Evolutionary conservation across 1,140 invertebrate species (phyloP).

Genomic region (Hylaeus volcanicus): DNA sequence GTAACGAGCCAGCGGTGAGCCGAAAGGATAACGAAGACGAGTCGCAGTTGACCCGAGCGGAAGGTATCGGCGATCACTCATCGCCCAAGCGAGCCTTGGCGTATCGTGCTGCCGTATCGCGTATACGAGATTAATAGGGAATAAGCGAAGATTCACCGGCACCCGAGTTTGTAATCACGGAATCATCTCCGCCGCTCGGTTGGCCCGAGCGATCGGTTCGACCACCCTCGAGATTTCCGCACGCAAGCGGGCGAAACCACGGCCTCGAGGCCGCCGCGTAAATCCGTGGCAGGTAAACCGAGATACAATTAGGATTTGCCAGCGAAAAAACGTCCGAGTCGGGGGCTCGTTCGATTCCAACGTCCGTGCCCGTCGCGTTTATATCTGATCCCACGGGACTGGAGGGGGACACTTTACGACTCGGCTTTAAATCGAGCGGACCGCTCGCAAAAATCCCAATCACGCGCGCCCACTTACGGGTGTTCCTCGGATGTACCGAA

Average conservation of each 20-base stretch:
- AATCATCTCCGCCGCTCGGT: conserved; percentile 39
- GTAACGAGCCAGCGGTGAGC: not conserved
- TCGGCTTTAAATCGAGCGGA: conserved; percentile 24
- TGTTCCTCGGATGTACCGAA: not conserved
- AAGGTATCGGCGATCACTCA: conserved; percentile 36
- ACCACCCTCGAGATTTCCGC: conserved; percentile 63
- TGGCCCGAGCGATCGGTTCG: conserved; percentile 30
- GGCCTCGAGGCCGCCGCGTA: conserved; percentile 39
- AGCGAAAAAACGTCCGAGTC: conserved; percentile 18
- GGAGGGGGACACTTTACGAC: conserved; percentile 33
- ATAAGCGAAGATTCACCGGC: conserved; percentile 59
- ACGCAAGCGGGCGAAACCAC: conserved; percentile 51
- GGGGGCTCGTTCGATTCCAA: not conserved
- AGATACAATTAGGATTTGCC: conserved; percentile 55
- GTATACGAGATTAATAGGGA: conserved; percentile 63
- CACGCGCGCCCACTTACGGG: not conserved
- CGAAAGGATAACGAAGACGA: conserved; percentile 40
- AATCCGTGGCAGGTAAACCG: conserved; percentile 31
- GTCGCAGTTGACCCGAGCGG: conserved; percentile 33
- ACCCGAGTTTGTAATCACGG: conserved; percentile 62
- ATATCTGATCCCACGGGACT: conserved; percentile 34
- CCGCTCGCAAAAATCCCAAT: conserved; percentile 14
- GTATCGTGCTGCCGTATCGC: conserved; percentile 51
- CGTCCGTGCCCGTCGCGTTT: conserved; percentile 6
- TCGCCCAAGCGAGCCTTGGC: not conserved